Conservation (phyloP, 2,888 invertebrate genomes). For the Phania funesta region DNA sequence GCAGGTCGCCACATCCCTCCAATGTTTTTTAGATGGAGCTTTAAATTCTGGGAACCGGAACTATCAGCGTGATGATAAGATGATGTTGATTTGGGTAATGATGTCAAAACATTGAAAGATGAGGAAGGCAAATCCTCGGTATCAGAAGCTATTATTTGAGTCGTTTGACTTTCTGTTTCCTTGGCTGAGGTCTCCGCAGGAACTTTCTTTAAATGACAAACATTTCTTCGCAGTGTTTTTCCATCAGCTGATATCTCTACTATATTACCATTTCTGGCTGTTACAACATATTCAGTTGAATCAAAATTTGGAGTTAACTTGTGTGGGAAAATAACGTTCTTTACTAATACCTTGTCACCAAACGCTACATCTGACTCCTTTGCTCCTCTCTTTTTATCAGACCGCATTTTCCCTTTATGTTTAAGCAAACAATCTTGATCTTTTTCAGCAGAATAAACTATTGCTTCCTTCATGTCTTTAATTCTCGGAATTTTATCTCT, state of each 20-base stretch:
- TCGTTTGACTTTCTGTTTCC: conserved; percentile 28
- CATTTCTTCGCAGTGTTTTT: too few species aligned
- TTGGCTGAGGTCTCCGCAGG: conserved; percentile 16
- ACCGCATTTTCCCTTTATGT: conserved; percentile 54
- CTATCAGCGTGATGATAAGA: conserved; percentile 1
- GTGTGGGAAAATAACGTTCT: too few species aligned
- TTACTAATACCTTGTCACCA: conserved; percentile 42
- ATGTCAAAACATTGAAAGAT: conserved; percentile 17
- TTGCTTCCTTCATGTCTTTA: conserved; percentile 33
- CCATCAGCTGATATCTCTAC: too few species aligned
- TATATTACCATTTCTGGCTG: too few species aligned
- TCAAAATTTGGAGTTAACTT: too few species aligned
- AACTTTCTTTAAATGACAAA: conserved; percentile 59
- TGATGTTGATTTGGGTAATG: conserved; percentile 29
- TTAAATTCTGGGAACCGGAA: conserved; percentile 47
- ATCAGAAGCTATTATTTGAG: conserved; percentile 34
- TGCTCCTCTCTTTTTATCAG: conserved; percentile 51
- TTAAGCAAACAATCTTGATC: conserved; percentile 54
- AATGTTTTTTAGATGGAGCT: conserved; percentile 60
- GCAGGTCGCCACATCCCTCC: too few species aligned
- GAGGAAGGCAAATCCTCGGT: conserved; percentile 32
- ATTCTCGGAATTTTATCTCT: conserved; percentile 57
- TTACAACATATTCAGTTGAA: too few species aligned
- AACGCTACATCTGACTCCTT: conserved; percentile 44
- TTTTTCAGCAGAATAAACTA: conserved; percentile 49